A percentile compares a stretch with the other conserved stretches of the same genome.
phyloP scores from a whole-genome alignment of 2,888 invertebrate genomes.

The Hololepta plana region DNA sequence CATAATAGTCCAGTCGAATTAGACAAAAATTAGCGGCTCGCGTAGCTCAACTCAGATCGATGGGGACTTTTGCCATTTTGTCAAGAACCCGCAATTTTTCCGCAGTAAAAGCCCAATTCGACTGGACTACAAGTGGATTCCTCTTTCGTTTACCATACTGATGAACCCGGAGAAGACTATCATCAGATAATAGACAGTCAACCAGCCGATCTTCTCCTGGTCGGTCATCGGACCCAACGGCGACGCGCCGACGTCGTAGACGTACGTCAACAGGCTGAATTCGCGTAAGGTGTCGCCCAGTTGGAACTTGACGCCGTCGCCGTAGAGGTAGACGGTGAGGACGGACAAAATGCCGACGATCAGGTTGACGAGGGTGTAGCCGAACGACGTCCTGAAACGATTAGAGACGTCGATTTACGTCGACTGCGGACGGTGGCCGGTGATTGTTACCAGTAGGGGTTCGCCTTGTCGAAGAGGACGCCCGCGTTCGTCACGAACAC shows the following conservation, averaged over 20 bases:
- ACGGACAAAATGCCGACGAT: slow-evolving; percentile 38
- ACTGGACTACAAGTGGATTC: too few relatives aligned
- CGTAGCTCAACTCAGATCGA: too few relatives aligned
- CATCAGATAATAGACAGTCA: slow-evolving; percentile 33
- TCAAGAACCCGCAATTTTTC: too few relatives aligned
- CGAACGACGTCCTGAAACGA: slow-evolving; percentile 38
- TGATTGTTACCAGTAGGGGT: slow-evolving; percentile 40
- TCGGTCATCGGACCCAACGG: too few relatives aligned
- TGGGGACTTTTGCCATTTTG: too few relatives aligned
- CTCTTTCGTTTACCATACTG: slow-evolving; percentile 38
- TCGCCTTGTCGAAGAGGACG: slow-evolving; percentile 40
- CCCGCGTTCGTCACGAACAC: slow-evolving; percentile 45
- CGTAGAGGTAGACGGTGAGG: slow-evolving; percentile 22
- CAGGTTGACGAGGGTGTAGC: slow-evolving; percentile 35
- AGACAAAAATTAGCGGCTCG: too few relatives aligned
- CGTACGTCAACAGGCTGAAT: slow-evolving; percentile 36
- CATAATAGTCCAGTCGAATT: slow-evolving; percentile 3
- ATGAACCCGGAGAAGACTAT: slow-evolving; percentile 40
- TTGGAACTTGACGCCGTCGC: slow-evolving; percentile 16
- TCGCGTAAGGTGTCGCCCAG: slow-evolving; percentile 31
- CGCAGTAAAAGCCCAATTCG: too few relatives aligned
- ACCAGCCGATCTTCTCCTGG: slow-evolving; percentile 32
- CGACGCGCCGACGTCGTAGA: slow-evolving; percentile 37
- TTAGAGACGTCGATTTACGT: slow-evolving; percentile 7
- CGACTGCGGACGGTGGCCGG: background rate